A percentile compares a stretch with the other conserved stretches of the same genome.
Evolutionary conservation across 2,888 invertebrate genomes (phyloP).

Genomic region (Hyposoter didymator): DNA sequence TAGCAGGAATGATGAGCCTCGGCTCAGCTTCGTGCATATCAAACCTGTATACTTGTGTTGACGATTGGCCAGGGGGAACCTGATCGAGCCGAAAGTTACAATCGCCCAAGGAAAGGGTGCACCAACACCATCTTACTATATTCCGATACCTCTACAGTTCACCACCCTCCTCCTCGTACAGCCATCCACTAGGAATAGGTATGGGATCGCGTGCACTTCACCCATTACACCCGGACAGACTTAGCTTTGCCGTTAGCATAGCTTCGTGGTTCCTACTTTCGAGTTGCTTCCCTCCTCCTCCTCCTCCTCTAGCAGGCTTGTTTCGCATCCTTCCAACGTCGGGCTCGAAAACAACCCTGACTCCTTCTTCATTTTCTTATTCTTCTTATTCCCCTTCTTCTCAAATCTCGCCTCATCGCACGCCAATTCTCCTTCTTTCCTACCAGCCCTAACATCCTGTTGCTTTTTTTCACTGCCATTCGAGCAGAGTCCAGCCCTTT

Average conservation of each 20-base stretch:
- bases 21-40: slow-evolving; percentile 58
- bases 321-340: slow-evolving; percentile 47
- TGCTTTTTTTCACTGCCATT: slow-evolving; percentile 78
- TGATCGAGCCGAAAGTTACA: slow-evolving; percentile 75
- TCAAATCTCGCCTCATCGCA: slow-evolving; percentile 38
- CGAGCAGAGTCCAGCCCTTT: slow-evolving; percentile 60
- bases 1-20: slow-evolving; percentile 55
- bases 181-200: slow-evolving; percentile 61
- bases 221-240: slow-evolving; percentile 82
- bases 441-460: slow-evolving; percentile 72
- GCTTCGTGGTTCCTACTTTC: slow-evolving; percentile 80
- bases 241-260: slow-evolving; percentile 77
- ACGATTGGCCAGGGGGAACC: slow-evolving; percentile 65
- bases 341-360: slow-evolving; percentile 49
- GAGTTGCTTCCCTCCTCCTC: slow-evolving; percentile 74
- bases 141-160: slow-evolving; percentile 23
- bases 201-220: slow-evolving; percentile 82
- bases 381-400: slow-evolving; percentile 54
- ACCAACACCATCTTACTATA: background rate
- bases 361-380: slow-evolving; percentile 55
- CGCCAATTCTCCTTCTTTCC: slow-evolving; percentile 68
- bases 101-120: slow-evolving; percentile 71
- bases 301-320: slow-evolving; percentile 64
- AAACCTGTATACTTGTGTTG: slow-evolving; percentile 48
- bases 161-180: slow-evolving; percentile 39